Evolutionary conservation across 2,888 invertebrate genomes (phyloP), one percentile per base, ranked within the genome.

Genomic region (Parasteatoda lunata): DNA sequence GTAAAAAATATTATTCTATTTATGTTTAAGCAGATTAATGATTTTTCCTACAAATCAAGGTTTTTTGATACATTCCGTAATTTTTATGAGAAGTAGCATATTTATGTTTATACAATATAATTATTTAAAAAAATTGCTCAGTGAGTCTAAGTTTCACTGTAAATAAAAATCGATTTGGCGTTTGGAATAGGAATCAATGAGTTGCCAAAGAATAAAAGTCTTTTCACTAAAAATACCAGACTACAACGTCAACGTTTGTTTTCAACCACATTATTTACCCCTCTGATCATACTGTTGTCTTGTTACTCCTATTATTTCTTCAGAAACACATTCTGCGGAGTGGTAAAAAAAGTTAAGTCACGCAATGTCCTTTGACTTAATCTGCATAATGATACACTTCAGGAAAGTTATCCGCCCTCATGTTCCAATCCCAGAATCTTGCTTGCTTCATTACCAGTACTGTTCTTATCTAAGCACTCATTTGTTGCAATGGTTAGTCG

Each of bases 371-470:
- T n/a, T 9, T 59, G 11, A 9, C 59, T 59, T n/a, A 59, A 59
- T 59, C 59, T 59, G 59, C 59, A 59, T 59, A 59, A 59, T 59
- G 59, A 59, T 59, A n/a, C 59, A 7, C 59, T 59, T n/a, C n/a
- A 59, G 59, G 59, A 59, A 59, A 4, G 7, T 59, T 13, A 59
- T n/a, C 59, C 59, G n/a, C 59, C 59, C n/a, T 59, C 59, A 13
- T 59, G 30, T 30, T n/a, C 59, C 59, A 59, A 9, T n/a, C n/a
- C n/a, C 59, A 13, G 9, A 13, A 59, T 59, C 7, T 59, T 59
- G 59, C 59, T 59, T 30, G 30, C 30, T 59, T 59, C n/a, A 59
- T 9, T n/a, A 59, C 59, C 59, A n/a, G n/a, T n/a, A 59, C n/a
- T 4, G 59, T 59, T 59, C 8, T 59, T n/a, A 59, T 59, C 59